Conservation (phyloP, 2,113 vertebrate species). For the Vidua chalybeata region DNA sequence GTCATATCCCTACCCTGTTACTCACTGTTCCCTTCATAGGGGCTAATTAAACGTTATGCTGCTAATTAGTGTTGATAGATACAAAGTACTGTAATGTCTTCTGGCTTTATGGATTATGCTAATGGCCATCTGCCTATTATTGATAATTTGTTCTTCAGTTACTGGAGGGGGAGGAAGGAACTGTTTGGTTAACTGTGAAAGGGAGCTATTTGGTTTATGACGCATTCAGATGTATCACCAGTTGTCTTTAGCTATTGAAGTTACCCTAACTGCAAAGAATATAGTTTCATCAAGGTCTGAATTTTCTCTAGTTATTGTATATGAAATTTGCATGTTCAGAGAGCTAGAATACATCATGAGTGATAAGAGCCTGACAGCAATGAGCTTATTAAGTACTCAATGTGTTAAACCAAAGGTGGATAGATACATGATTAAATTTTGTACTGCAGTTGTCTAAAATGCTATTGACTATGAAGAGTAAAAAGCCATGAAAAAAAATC, state of each 20-base stretch:
- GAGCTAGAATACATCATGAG: neutral
- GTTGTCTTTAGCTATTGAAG: constrained; percentile 63
- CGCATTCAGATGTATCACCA: constrained; percentile 41
- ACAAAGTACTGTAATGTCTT: constrained; percentile 72
- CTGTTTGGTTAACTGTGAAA: constrained; percentile 47
- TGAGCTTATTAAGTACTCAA: neutral
- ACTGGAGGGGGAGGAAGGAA: constrained; percentile 59
- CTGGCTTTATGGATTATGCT: constrained; percentile 77
- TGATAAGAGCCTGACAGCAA: neutral
- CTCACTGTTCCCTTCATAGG: constrained; percentile 59
- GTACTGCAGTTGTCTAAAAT: neutral
- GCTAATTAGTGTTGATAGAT: constrained; percentile 76
- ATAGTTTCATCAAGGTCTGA: neutral
- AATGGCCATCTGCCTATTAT: constrained; percentile 77
- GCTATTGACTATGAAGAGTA: neutral
- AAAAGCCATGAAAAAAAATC: neutral
- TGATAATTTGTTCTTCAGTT: constrained; percentile 73
- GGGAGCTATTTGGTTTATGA: constrained; percentile 65
- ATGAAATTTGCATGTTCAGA: neutral
- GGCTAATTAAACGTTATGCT: constrained; percentile 74
- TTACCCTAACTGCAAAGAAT: neutral
- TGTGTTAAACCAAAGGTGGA: neutral
- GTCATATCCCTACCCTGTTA: constrained; percentile 51
- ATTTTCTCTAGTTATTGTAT: neutral
- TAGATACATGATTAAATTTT: neutral